Base-by-base conservation (phyloP, 2,888 invertebrate genomes). In the Diarsia rubi region DNA sequence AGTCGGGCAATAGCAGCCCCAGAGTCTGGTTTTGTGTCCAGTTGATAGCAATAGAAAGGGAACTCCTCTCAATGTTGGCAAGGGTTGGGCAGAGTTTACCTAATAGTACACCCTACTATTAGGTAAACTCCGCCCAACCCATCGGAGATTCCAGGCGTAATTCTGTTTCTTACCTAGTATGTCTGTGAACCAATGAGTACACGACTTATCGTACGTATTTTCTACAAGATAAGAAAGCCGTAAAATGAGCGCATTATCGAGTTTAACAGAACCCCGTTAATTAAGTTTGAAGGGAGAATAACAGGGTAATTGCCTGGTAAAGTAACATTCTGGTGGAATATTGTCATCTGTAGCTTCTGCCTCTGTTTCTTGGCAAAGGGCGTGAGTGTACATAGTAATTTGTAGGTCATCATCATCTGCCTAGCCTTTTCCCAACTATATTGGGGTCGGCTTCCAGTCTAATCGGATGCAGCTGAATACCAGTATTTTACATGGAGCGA, bases 171-270 rank as follows among this genome's bases (percentile, higher is more conserved):
- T 27, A 45, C 24, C 64, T 27, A 19, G 12, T 45, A 64, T 52
- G 8, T 12, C 9, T 16, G 47, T 44, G 9, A 68, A 59, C 21
- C 59, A 19, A 64, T 45, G 12, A 14, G n/a, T 14, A 47, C n/a
- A 57, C n/a, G 24, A 49, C 19, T 4, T n/a, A 8, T 11, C 44
- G 12, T 66, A 49, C 3, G 2, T 11, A n/a, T n/a, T n/a, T n/a
- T 63, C 16, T 54, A 45, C 19, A n/a, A 60, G 45, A 62, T 60
- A 73, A 62, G 31, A 54, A 19, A 45, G 45, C 11, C 64, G 37
- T 37, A 71, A 59, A 70, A 65, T 44, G n/a, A 19, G 24, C 16
- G 8, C 44, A 52, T n/a, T 54, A 57, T 52, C 21, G 44, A 42
- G 24, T 27, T 21, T 62, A 52, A 59, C 31, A 52, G 31, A 62